Base-by-base conservation (phyloP, 2,797 vertebrate genomes). In the Chelon auratus region DNA sequence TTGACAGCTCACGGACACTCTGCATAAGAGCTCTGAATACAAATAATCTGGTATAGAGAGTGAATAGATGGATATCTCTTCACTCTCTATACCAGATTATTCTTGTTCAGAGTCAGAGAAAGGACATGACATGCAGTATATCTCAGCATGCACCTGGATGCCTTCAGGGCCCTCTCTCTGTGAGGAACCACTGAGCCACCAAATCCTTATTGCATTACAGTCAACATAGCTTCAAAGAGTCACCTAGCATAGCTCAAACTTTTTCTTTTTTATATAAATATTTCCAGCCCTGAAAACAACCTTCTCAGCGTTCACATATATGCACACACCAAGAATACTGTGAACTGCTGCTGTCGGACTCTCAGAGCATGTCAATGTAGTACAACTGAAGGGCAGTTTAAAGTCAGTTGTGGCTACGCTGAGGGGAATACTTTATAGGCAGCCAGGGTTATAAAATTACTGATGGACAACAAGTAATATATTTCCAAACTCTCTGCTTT, bases 361-460 rank as follows among this genome's bases (percentile, higher is more conserved):
- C 61, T 71, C 55, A 9, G 51, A 54, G 78, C 75, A 82, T 79
- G 45, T 75, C 58, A 78, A 48, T 78, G 75, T 54, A 63, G 30
- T 59, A 6, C 63, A 62, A 58, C 22, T 51, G 54, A 75, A 30
- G 51, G 62, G 39, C 48, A 40, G 47, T 79, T 81, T 55, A 48
- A 47, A 73, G 63, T 45, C 39, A 63, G 43, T 42, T 51, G 18
- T 51, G 57, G 72, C 68, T 67, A 7, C 26, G 59, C 54, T 40
- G 56, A 67, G 33, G 54, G 22, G 50, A 67, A 63, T 56, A 50
- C n/a, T 61, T 66, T 52, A 74, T 55, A 73, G 58, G 62, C 63
- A 72, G 58, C 17, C 10, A 12, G 36, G 22, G 30, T 43, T 39
- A 48, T 69, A 62, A 62, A 76, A 74, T 53, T 68, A 55, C 53